phyloP scores from a whole-genome alignment of 2,797 vertebrate genomes.

The Neostethus bicornis region DNA sequence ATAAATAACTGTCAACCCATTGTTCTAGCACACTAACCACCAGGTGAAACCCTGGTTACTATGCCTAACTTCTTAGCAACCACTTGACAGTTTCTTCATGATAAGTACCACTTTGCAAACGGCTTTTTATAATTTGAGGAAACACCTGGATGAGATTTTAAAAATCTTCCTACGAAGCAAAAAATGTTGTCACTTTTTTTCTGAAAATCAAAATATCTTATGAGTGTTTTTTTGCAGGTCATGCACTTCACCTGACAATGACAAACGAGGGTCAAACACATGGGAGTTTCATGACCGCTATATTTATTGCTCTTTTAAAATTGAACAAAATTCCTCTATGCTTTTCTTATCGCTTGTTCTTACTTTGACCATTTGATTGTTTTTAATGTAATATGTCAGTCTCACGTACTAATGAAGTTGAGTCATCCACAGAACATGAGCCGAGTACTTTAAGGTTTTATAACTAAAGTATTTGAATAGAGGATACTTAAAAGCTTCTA shows the following conservation, averaged over 20 bases:
- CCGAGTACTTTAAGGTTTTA: conserved; percentile 5
- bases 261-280: conserved; percentile 29
- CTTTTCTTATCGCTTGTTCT: not conserved
- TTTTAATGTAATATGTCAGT: not conserved
- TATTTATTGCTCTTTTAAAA: not conserved
- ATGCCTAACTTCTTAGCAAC: conserved; percentile 7
- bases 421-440: not conserved
- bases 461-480: conserved; percentile 37
- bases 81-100: conserved; percentile 6
- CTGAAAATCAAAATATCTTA: not conserved
- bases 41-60: conserved; percentile 10
- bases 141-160: conserved; percentile 2
- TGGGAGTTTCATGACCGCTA: conserved; percentile 4
- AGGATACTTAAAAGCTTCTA: conserved; percentile 46
- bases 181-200: conserved; percentile 1
- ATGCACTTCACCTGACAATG: conserved; percentile 6
- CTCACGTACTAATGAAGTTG: conserved; percentile 9
- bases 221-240: conserved; percentile 2
- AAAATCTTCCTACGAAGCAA: conserved; percentile 1
- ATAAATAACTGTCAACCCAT: not conserved
- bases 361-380: not conserved
- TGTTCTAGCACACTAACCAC: conserved; percentile 2
- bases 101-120: not conserved
- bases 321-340: not conserved
- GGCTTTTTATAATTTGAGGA: not conserved